phyloP scores from a whole-genome alignment of 2,797 vertebrate species.

The Melopsittacus undulatus region DNA sequence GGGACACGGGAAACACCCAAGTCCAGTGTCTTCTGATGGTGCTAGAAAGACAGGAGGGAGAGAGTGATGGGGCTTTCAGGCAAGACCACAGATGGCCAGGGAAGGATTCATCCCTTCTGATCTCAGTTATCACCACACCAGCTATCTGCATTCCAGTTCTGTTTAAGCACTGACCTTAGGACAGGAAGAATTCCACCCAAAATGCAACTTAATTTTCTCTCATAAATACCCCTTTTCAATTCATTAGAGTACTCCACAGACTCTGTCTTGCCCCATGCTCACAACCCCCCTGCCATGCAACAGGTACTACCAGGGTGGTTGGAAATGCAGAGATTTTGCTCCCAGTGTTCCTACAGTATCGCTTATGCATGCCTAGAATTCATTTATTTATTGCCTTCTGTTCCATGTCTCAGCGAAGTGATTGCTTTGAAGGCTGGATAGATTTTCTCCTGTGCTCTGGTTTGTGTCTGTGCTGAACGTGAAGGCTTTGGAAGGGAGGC shows the following conservation, averaged over 20 bases:
- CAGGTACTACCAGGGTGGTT: neutral
- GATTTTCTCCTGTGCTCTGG: neutral
- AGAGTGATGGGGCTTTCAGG: neutral
- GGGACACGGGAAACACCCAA: too few species aligned
- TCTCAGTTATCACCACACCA: neutral
- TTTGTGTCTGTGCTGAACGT: neutral
- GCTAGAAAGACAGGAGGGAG: neutral
- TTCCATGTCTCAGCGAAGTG: neutral
- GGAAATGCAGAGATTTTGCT: neutral
- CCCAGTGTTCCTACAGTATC: neutral
- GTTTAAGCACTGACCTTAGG: neutral
- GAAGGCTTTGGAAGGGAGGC: neutral
- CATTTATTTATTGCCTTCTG: neutral
- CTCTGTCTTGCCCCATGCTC: neutral
- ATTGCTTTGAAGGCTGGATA: neutral
- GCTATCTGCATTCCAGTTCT: neutral
- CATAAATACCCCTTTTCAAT: neutral
- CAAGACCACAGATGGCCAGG: too few species aligned
- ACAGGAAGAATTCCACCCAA: neutral
- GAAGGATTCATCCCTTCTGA: neutral
- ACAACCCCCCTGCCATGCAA: rapidly evolving
- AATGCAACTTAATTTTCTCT: neutral
- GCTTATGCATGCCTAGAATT: neutral
- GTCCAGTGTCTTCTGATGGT: neutral
- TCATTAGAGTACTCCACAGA: neutral